Base-by-base conservation (phyloP, 1,140 invertebrate species). In the Whitmania pigra region DNA sequence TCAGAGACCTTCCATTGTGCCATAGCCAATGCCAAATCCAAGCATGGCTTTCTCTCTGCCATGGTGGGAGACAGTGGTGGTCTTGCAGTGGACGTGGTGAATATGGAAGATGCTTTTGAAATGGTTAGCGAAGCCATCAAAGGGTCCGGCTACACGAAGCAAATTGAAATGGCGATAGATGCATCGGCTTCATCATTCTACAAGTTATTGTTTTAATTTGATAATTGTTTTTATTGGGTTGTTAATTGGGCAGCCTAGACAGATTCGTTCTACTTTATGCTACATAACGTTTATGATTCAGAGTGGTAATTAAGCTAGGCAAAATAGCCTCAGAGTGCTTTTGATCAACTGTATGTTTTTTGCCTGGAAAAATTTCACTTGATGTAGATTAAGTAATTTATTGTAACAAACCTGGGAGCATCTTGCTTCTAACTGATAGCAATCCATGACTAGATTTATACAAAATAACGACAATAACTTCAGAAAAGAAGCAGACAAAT, bases 1-100 rank as follows among this genome's bases (percentile, higher is more conserved):
- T 87, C 89, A 73, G 96, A 99, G 84, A 88, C 93, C 3, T 99
- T 98, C 80, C 96, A 99, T 79, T 89, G 96, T 79, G 83, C 99
- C 77, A 97, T 97, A 82, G 88, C 88, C 79, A 92, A 97, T 68
- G 98, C 99, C 80, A 94, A 98, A 84, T 77, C 78, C 67, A 82
- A 82, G 72, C 29, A 25, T 13, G 57, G 57, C 18, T 63, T 22
- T 25, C 22, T 13, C 18, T 63, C 57, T 63, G 29, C 57, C 15
- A 11, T 63, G 22, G 15, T 63, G 2, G 57, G 57, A 25, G 57
- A 63, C 20, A 63, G 57, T 63, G 57, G 57, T 13, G 57, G 57
- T 2, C 57, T 63, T 13, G 57, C 57, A 20, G 57, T 63, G 11
- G 57, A 63, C 20, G 57, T 63, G 3, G 57, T 13, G 5, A 63